Base-by-base conservation (phyloP, 2,113 vertebrate species). In the Girardinichthys multiradiatus region DNA sequence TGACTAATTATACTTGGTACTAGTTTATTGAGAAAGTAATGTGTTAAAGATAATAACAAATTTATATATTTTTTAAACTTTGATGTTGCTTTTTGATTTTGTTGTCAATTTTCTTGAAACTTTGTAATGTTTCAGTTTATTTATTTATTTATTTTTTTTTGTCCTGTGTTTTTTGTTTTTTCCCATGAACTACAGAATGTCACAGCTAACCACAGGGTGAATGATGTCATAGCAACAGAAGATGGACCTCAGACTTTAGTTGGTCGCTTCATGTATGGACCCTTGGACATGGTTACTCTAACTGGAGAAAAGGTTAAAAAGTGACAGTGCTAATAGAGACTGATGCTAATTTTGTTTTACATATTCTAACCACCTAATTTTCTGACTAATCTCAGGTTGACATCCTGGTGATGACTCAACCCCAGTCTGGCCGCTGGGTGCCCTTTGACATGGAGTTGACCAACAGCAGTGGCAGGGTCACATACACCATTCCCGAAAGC, bases 261-360 rank as follows among this genome's bases (percentile, higher is more conserved):
- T 51, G 98, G 98, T 11, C 96, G 98, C 61, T 99, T 99, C 85
- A 99, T 99, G 98, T 99, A 99, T 0, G 98, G 98, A 15, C 97
- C 98, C 60, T 91, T 99, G 59, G 98, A 99, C 93, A 99, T 99
- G 98, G 98, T 99, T 39, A 97, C 98, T 37, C 90, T 99, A 74
- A 99, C 98, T 0, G 98, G 98, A 45, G 98, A 99, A 90, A 99
- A 99, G 97, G 98, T 99, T 89, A 80, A 62, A 67, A 57, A 4
- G 68, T 21, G 15, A 45, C 26, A 1, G 30, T 2, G 26, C 13
- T 31, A n/a, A 70, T 1, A 48, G 27, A 57, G 2, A 33, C 69
- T 24, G 30, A 24, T 54, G 8, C 57, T 51, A 69, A 83, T 24
- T 30, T 35, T n/a, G n/a, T n/a, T 8, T n/a, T 21, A 19, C 48